Evolutionary conservation across 2,113 vertebrate species (phyloP).

Genomic region (Choloepus hoffmanni): DNA sequence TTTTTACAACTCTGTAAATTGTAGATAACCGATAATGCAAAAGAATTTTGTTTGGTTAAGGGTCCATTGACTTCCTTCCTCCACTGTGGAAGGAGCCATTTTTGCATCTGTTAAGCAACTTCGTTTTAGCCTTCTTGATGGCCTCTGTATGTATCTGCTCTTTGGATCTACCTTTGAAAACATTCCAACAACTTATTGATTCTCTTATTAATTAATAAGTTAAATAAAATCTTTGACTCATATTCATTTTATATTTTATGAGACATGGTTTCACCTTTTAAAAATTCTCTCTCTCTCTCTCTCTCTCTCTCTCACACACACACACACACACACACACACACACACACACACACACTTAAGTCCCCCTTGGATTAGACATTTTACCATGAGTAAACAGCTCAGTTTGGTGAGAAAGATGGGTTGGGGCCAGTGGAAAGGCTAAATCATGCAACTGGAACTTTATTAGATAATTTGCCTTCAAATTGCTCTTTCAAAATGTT

Average conservation of each 20-base stretch:
- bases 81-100: neutral
- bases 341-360: neutral
- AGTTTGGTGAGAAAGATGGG: neutral
- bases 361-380: neutral
- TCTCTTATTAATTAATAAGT: neutral
- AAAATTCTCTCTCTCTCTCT: neutral
- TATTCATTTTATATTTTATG: neutral
- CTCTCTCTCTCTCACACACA: too few species aligned
- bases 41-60: neutral
- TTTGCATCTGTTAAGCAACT: neutral
- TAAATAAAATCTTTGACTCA: neutral
- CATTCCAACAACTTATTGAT: neutral
- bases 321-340: neutral
- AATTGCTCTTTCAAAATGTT: neutral
- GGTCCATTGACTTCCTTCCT: neutral
- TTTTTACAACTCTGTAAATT: neutral
- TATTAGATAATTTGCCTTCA: neutral
- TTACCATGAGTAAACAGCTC: neutral
- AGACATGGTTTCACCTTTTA: neutral
- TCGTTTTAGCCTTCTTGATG: neutral
- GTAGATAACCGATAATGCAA: neutral
- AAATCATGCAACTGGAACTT: neutral
- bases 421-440: neutral
- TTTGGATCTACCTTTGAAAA: neutral
- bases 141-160: neutral